phyloP scores from a whole-genome alignment of 1,140 invertebrate genomes.

The Zeugodacus cucurbitae region DNA sequence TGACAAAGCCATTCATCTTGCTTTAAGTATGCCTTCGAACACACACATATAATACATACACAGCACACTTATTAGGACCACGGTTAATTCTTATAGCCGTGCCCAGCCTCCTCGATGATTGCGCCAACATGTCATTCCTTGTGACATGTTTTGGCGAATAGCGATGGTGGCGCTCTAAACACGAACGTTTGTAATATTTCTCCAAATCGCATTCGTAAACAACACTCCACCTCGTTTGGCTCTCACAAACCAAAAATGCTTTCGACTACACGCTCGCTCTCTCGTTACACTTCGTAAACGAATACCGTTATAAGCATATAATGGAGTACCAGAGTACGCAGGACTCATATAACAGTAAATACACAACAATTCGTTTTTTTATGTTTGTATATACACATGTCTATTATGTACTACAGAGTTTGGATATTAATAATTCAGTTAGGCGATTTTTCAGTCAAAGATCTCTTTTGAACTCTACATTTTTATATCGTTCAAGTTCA shows the following conservation, averaged over 20 bases:
- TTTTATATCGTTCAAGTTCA: too few relatives aligned
- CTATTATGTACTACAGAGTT: not conserved
- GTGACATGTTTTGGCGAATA: not conserved
- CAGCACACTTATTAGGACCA: not conserved
- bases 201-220: not conserved
- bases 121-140: not conserved
- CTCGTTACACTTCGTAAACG: not conserved
- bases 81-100: not conserved
- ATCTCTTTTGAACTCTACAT: too few relatives aligned
- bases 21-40: not conserved
- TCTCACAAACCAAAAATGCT: not conserved
- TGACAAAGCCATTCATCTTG: constrained; percentile 21
- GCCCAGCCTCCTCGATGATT: not conserved
- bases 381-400: not conserved
- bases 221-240: not conserved
- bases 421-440: too few relatives aligned
- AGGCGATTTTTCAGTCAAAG: too few relatives aligned
- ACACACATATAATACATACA: not conserved
- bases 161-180: not conserved
- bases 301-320: not conserved
- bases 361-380: not conserved
- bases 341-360: not conserved
- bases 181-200: not conserved
- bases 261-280: not conserved
- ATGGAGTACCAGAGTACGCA: not conserved